Evolutionary conservation across 2,888 invertebrate genomes (phyloP).

Genomic region (Bombylius major): DNA sequence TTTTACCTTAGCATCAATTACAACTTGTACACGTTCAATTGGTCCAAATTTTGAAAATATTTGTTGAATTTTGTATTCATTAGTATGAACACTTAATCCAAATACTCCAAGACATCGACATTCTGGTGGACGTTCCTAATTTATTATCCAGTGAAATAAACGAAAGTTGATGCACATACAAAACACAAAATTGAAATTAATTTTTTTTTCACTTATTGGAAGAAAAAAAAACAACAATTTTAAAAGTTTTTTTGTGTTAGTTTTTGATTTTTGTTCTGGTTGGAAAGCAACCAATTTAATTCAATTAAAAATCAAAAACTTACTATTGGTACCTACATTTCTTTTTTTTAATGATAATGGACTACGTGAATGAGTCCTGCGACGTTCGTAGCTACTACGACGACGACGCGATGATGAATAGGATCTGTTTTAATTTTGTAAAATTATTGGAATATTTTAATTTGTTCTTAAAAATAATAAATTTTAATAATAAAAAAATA

Average conservation of each 20-base stretch:
- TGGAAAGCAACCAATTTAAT: too few relatives aligned
- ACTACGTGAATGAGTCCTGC: slow-evolving; percentile 57
- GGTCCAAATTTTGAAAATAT: slow-evolving; percentile 88
- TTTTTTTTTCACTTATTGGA: too few relatives aligned
- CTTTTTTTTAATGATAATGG: slow-evolving; percentile 68
- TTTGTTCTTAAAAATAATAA: background rate
- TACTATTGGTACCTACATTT: slow-evolving; percentile 64
- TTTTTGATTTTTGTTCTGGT: too few relatives aligned
- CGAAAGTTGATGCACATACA: too few relatives aligned
- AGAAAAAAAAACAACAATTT: too few relatives aligned
- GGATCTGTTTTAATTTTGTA: slow-evolving; percentile 26
- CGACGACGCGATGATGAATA: slow-evolving; percentile 39
- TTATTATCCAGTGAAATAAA: too few relatives aligned
- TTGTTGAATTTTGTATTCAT: slow-evolving; percentile 81
- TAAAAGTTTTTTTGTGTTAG: too few relatives aligned
- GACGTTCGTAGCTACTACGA: slow-evolving; percentile 45
- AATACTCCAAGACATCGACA: slow-evolving; percentile 89
- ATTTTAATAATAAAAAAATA: too few relatives aligned
- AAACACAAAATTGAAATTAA: too few relatives aligned
- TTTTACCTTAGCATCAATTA: slow-evolving; percentile 74
- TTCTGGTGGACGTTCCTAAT: slow-evolving; percentile 52
- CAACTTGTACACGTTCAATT: slow-evolving; percentile 85
- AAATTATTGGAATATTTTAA: background rate
- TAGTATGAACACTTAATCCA: slow-evolving; percentile 84
- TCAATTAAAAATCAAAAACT: slow-evolving; percentile 13